Evolutionary conservation across 2,113 vertebrate species (phyloP).

Genomic region (Microtus montanus): DNA sequence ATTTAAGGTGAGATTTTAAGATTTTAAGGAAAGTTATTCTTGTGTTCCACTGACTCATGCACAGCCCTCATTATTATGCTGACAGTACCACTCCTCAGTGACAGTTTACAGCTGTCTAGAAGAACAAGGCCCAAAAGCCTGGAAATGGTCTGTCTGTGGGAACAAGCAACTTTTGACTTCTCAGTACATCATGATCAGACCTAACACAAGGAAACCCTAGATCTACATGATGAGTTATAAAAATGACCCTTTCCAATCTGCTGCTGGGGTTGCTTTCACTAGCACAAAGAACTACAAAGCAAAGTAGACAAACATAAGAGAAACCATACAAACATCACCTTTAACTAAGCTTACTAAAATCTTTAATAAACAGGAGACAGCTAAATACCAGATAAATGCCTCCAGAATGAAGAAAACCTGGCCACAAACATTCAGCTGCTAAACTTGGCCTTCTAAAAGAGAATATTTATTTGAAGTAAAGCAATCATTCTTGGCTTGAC

Average conservation of each 20-base stretch:
- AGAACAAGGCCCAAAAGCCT: constrained; percentile 56
- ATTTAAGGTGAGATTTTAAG: constrained; percentile 53
- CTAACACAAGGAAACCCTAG: constrained; percentile 57
- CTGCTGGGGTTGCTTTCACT: constrained; percentile 56
- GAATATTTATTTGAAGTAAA: constrained; percentile 55
- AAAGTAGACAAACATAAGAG: constrained; percentile 63
- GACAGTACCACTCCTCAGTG: not conserved
- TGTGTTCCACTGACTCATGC: constrained; percentile 49
- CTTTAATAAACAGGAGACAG: constrained; percentile 55
- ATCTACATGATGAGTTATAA: constrained; percentile 50
- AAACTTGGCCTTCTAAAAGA: constrained; percentile 59
- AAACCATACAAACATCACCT: constrained; percentile 47
- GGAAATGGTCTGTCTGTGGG: constrained; percentile 37
- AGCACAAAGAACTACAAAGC: constrained; percentile 58
- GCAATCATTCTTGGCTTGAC: constrained; percentile 51
- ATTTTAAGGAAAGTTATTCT: constrained; percentile 50
- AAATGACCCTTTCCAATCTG: constrained; percentile 61
- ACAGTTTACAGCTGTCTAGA: constrained; percentile 9
- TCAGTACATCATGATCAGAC: not conserved
- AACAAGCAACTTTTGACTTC: constrained; percentile 46
- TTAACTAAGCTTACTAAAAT: constrained; percentile 70
- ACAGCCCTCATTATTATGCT: constrained; percentile 45
- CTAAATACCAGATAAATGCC: constrained; percentile 65
- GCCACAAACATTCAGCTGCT: constrained; percentile 53
- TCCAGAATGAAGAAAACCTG: constrained; percentile 55